Evolutionary conservation across 2,888 invertebrate genomes (phyloP).

Genomic region (Ptilodon capucinus): DNA sequence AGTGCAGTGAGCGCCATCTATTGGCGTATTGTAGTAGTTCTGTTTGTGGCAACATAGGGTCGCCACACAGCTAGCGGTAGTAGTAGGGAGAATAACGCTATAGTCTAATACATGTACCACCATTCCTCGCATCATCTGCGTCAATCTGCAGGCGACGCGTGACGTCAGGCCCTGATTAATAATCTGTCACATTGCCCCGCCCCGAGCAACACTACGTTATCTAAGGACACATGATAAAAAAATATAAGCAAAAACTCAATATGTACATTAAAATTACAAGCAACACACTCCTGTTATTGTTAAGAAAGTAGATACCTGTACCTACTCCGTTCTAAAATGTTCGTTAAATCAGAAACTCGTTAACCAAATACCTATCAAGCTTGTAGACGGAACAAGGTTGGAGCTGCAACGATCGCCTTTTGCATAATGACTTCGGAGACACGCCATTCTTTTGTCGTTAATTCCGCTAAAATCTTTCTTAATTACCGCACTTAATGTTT

Average conservation of each 20-base stretch:
- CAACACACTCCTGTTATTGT: too few relatives aligned
- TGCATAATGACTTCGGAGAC: conserved; percentile 20
- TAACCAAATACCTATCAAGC: conserved; percentile 8
- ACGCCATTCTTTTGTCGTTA: neutral
- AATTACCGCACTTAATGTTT: too few relatives aligned
- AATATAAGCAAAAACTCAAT: too few relatives aligned
- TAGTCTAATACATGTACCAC: conserved; percentile 1
- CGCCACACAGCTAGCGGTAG: too few relatives aligned
- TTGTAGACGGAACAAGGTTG: conserved; percentile 10
- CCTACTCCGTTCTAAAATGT: neutral
- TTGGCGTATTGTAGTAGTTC: too few relatives aligned
- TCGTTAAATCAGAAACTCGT: conserved; percentile 20
- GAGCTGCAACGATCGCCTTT: conserved; percentile 21
- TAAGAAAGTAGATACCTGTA: too few relatives aligned
- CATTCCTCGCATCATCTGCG: conserved; percentile 5
- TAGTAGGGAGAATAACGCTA: too few relatives aligned
- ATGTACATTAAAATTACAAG: too few relatives aligned
- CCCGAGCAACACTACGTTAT: conserved; percentile 3
- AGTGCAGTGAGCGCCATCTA: too few relatives aligned
- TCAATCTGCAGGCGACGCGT: conserved; percentile 17
- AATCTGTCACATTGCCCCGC: conserved; percentile 15
- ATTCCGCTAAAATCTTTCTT: neutral
- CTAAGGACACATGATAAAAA: neutral
- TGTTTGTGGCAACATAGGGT: too few relatives aligned
- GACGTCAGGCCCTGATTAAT: conserved; percentile 28